Percentiles rank a stretch among this genome's conserved stretches.
Evolutionary conservation across 37 sponge, comb jelly and placozoan genomes (phyloP).

Genomic region (Geodia barretti): DNA sequence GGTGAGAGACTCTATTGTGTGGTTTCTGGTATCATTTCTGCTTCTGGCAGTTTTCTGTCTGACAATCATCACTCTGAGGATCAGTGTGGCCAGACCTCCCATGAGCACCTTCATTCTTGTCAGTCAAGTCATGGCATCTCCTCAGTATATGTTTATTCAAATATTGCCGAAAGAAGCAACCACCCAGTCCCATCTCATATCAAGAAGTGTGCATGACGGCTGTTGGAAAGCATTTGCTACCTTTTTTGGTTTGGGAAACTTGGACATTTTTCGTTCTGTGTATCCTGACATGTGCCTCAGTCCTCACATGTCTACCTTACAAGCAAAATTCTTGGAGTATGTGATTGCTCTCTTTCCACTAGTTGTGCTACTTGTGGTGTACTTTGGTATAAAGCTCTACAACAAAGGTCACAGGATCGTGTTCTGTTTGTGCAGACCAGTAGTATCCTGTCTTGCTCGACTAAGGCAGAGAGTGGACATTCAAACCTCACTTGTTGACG

Average conservation of each 20-base stretch:
- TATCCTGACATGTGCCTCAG: constrained; percentile 6
- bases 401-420: not conserved
- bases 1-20: too few relatives aligned
- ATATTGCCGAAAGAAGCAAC: too few relatives aligned
- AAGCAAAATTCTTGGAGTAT: constrained; percentile 6
- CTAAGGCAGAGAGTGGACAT: constrained; percentile 1
- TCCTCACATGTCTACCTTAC: constrained; percentile 2
- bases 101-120: too few relatives aligned
- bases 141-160: too few relatives aligned
- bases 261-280: constrained; percentile 30
- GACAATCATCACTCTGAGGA: too few relatives aligned
- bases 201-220: too few relatives aligned
- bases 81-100: too few relatives aligned
- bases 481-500: constrained; percentile 24
- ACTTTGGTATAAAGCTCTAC: constrained; percentile 9
- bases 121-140: too few relatives aligned
- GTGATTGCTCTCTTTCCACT: constrained; percentile 26
- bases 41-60: too few relatives aligned
- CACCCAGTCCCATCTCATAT: too few relatives aligned
- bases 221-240: too few relatives aligned
- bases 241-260: constrained; percentile 20
- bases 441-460: not conserved
- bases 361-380: not conserved
- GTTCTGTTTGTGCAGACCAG: constrained; percentile 1
- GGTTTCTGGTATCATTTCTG: too few relatives aligned